Evolutionary conservation across 1,140 invertebrate species (phyloP).

Genomic region (Lucilia sericata): DNA sequence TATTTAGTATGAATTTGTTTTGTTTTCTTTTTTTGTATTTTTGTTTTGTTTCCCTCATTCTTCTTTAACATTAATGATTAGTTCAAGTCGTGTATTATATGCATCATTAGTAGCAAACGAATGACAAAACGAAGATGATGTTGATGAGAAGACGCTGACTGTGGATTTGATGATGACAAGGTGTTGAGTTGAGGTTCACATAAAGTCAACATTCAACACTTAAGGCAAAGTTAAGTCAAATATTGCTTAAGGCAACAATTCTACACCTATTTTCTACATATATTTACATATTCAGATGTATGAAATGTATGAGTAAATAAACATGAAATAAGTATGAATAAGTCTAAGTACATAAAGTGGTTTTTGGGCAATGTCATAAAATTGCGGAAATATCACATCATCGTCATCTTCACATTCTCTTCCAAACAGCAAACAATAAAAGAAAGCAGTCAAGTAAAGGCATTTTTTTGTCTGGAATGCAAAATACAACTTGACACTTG

Average conservation of each 20-base stretch:
- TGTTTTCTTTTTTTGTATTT: not conserved
- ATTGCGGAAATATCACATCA: conserved; percentile 28
- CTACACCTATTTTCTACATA: not conserved
- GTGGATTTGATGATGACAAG: not conserved
- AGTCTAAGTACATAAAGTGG: conserved; percentile 8
- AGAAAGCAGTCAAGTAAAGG: not conserved
- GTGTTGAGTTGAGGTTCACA: conserved; percentile 13
- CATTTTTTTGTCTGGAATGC: conserved; percentile 1
- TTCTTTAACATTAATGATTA: not conserved
- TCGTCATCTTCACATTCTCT: not conserved
- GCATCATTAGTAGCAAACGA: conserved; percentile 6
- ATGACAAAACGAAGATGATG: not conserved
- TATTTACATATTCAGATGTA: not conserved
- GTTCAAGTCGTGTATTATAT: not conserved
- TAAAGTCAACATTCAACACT: conserved; percentile 27
- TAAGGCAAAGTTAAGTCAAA: conserved; percentile 4
- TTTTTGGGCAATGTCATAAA: conserved; percentile 17
- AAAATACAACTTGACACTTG: conserved; percentile 23
- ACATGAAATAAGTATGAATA: not conserved
- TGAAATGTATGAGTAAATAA: not conserved
- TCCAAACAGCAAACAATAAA: not conserved
- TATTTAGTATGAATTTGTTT: too few relatives aligned
- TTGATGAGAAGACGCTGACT: not conserved
- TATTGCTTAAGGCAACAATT: not conserved
- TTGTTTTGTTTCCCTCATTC: not conserved